Evolutionary conservation across 1,140 invertebrate species (phyloP).

Genomic region (Drosophila equinoxialis): DNA sequence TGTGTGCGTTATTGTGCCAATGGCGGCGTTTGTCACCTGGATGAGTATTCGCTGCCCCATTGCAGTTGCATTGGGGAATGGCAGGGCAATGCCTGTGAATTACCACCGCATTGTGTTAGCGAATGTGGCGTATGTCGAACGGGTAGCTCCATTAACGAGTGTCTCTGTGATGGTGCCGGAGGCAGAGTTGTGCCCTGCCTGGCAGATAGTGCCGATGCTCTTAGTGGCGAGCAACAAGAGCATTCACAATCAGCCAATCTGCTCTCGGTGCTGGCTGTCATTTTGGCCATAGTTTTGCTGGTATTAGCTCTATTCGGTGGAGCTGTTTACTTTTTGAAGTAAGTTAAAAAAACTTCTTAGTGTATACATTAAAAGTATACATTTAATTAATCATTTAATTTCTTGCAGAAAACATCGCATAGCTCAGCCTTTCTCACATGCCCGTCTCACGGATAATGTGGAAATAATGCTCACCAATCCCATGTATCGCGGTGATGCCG

Average conservation of each 20-base stretch:
- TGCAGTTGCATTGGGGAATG: conserved; percentile 86
- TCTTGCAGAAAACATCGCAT: conserved; percentile 83
- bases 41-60: conserved; percentile 75
- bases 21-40: conserved; percentile 84
- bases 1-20: conserved; percentile 86
- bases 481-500: conserved; percentile 90
- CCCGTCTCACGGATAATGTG: conserved; percentile 90
- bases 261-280: conserved; percentile 61
- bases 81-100: conserved; percentile 85
- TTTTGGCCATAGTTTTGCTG: conserved; percentile 57
- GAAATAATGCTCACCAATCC: conserved; percentile 90
- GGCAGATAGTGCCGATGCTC: conserved; percentile 65
- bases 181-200: conserved; percentile 67
- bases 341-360: conserved; percentile 24
- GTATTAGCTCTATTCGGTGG: conserved; percentile 63
- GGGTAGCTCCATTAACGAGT: conserved; percentile 83
- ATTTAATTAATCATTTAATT: conserved; percentile 24
- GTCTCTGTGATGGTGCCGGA: conserved; percentile 65
- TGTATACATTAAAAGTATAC: background rate
- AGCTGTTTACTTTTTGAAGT: conserved; percentile 78
- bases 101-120: conserved; percentile 84
- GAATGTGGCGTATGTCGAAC: conserved; percentile 86
- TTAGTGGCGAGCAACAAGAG: conserved; percentile 60
- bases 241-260: conserved; percentile 44
- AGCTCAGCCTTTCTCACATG: conserved; percentile 89